Evolutionary conservation across 2,797 vertebrate species (phyloP), one percentile per base, ranked within the genome.

Genomic region (Molossus alvarezi): DNA sequence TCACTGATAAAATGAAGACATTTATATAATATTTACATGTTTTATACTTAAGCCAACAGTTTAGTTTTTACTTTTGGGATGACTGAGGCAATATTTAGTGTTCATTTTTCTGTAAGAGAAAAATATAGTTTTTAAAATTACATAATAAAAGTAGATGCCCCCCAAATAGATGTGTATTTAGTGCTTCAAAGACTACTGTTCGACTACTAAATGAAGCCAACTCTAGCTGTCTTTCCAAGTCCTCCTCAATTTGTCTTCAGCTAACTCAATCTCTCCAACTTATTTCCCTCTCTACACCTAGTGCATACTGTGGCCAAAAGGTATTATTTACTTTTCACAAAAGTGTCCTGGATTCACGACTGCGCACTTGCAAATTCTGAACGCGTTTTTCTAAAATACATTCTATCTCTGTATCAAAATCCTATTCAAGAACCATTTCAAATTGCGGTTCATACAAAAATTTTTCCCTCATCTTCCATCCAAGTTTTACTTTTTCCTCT

Each of bases 401-500:
- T 27, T 92, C n/a, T 91, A 10, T 73, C 48, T 67, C 37, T 37
- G 7, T 79, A 62, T 81, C 51, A 77, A 83, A 93, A 85, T 80
- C 27, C 9, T 81, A 75, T 25, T 87, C 45, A 72, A 91, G 67
- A 75, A 83, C 9, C 18, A 77, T 72, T 88, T 92, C 12, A 71
- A 65, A 83, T 29, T 53, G 25, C 2, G 37, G 9, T 83, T 91
- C 20, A 80, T 83, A 12, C 27, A 33, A 77, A 51, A 69, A 13
- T 7, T 80, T 84, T 75, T 58, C 23, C 7, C 9, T 37, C 15
- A 57, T 45, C 17, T 93, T 86, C 45, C 14, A 57, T 23, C 12
- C 23, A 79, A 10, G 58, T 91, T 97, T 93, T 88, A 33, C 71
- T 87, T 76, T 84, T n/a, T 82, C 3, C 6, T 91, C 11, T 88